Conservation (phyloP, 2,888 invertebrate species). For the Cepaea hortensis region DNA sequence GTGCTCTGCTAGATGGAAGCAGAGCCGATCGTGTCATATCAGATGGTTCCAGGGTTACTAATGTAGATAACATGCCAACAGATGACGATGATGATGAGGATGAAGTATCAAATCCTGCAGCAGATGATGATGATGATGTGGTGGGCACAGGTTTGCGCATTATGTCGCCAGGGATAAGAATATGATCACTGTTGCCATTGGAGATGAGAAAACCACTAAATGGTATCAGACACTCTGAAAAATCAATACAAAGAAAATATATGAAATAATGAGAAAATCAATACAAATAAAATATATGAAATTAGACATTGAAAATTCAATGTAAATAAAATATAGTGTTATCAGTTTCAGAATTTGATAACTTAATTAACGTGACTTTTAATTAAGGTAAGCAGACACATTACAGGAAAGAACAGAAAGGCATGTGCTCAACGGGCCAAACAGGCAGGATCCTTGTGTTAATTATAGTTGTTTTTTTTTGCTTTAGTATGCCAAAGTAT, state of each 20-base stretch:
- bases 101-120: constrained; percentile 2
- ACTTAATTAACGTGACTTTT: no score
- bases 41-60: neutral
- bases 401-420: no score
- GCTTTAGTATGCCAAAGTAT: no score
- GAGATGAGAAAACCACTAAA: constrained; percentile 31
- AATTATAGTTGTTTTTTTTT: no score
- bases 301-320: no score
- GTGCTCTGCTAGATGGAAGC: neutral
- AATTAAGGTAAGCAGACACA: no score
- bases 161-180: constrained; percentile 34
- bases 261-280: neutral
- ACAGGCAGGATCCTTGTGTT: no score
- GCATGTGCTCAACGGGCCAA: no score
- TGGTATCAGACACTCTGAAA: constrained; percentile 33
- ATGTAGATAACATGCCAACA: neutral
- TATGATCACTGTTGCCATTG: constrained; percentile 13
- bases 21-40: neutral
- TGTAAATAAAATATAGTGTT: no score
- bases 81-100: neutral
- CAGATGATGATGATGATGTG: neutral
- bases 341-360: no score
- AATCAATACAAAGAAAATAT: neutral
- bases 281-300: neutral
- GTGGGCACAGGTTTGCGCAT: neutral